phyloP scores from a whole-genome alignment of 30 jellyfish, hydroid and myxozoan species.

The Cassiopea andromeda region DNA sequence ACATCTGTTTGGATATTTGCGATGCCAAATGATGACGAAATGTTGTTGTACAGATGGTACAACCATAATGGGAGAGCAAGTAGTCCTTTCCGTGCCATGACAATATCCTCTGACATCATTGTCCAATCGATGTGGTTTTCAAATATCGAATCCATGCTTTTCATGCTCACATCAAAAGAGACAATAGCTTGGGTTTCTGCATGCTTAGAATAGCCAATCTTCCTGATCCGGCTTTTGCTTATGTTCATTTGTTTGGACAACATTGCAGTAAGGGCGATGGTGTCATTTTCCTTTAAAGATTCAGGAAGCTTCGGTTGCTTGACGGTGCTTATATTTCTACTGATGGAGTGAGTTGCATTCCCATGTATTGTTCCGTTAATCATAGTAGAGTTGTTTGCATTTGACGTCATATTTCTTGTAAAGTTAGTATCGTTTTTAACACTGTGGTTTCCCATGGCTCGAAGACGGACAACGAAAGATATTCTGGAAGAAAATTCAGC shows the following conservation, averaged over 20 bases:
- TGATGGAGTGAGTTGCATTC: too few species aligned
- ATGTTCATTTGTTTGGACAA: constrained; percentile 51
- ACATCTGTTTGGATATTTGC: constrained; percentile 22
- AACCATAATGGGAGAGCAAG: constrained; percentile 55
- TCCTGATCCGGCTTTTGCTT: constrained; percentile 11
- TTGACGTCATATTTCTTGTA: background rate
- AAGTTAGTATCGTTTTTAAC: background rate
- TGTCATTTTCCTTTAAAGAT: constrained; percentile 11
- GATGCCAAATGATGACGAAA: constrained; percentile 8
- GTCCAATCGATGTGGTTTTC: constrained; percentile 51
- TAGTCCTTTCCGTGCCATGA: constrained; percentile 68
- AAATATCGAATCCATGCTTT: constrained; percentile 29
- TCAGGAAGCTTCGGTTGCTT: constrained; percentile 11
- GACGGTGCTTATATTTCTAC: background rate
- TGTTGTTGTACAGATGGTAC: constrained; percentile 41
- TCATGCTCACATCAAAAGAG: constrained; percentile 36
- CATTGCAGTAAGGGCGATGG: background rate
- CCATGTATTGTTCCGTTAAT: background rate
- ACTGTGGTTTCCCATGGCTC: background rate
- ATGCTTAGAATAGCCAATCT: constrained; percentile 10
- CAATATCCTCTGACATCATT: constrained; percentile 49
- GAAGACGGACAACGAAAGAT: constrained; percentile 6
- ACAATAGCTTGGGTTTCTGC: constrained; percentile 9
- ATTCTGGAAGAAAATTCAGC: constrained; percentile 36
- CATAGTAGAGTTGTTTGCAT: background rate